Evolutionary conservation across 1,140 invertebrate genomes (phyloP).

Genomic region (Neuroterus valhalla): DNA sequence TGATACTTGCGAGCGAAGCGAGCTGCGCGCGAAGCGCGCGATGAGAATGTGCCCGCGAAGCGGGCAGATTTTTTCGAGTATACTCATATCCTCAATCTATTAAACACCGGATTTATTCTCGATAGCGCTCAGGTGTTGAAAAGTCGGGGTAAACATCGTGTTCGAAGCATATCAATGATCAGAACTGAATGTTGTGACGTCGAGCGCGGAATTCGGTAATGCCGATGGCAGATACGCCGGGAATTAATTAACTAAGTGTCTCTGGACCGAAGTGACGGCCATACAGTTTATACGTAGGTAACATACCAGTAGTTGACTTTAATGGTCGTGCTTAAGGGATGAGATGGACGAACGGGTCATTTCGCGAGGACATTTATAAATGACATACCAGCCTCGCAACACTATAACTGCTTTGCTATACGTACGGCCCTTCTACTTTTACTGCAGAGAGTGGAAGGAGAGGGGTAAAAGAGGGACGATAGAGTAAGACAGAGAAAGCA

Average conservation of each 20-base stretch:
- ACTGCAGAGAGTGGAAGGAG: conserved; percentile 33
- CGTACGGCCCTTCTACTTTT: conserved; percentile 32
- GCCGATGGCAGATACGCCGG: conserved; percentile 52
- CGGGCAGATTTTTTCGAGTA: too few relatives aligned
- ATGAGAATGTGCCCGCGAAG: too few relatives aligned
- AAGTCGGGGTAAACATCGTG: background rate
- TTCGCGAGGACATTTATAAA: conserved; percentile 74
- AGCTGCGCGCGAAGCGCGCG: too few relatives aligned
- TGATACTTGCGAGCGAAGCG: too few relatives aligned
- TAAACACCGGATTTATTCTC: background rate
- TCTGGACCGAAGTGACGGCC: conserved; percentile 51
- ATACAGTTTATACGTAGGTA: conserved; percentile 53
- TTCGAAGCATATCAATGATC: conserved; percentile 7
- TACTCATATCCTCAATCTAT: background rate
- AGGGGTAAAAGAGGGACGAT: background rate
- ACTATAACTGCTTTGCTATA: conserved; percentile 66
- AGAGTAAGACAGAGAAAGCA: conserved; percentile 35
- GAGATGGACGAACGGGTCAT: conserved; percentile 73
- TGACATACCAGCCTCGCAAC: conserved; percentile 67
- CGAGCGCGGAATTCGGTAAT: conserved; percentile 44
- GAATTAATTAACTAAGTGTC: conserved; percentile 65
- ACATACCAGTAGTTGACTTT: conserved; percentile 65
- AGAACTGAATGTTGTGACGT: conserved; percentile 7
- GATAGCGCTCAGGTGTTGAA: background rate
- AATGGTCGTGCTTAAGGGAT: conserved; percentile 72